phyloP scores from a whole-genome alignment of 2,113 vertebrate genomes.

The Xerus inauris region DNA sequence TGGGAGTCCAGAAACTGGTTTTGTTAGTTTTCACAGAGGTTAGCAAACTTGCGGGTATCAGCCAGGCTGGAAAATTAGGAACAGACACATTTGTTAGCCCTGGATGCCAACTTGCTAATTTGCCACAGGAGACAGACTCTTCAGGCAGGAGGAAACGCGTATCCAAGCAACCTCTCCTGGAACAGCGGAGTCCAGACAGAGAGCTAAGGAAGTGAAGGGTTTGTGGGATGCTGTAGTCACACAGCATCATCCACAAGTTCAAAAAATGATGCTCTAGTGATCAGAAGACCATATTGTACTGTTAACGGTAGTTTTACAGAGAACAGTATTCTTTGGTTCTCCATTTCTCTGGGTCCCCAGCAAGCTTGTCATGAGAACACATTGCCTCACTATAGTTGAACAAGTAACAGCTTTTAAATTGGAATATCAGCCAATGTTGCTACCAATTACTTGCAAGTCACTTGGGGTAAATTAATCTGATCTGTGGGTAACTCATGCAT shows the following conservation, averaged over 20 bases:
- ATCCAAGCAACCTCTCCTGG: conserved; percentile 65
- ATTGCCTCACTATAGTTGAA: background rate
- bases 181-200: background rate
- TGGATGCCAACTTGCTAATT: conserved; percentile 58
- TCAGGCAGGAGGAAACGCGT: background rate
- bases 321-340: background rate
- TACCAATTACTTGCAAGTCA: conserved; percentile 46
- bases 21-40: background rate
- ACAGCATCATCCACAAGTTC: background rate
- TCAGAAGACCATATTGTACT: background rate
- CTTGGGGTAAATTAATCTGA: conserved; percentile 61
- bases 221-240: background rate
- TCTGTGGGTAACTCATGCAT: background rate
- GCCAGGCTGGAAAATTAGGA: conserved; percentile 51
- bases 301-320: background rate
- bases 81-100: conserved; percentile 53
- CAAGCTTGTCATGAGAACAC: background rate
- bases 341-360: background rate
- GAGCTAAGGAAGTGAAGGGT: background rate
- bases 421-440: conserved; percentile 32
- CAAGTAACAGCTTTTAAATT: conserved; percentile 54
- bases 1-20: background rate
- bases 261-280: background rate
- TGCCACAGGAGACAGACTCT: conserved; percentile 42
- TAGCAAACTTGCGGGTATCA: background rate